Conservation (phyloP, 2,113 vertebrate species). For the Rhineura floridana region DNA sequence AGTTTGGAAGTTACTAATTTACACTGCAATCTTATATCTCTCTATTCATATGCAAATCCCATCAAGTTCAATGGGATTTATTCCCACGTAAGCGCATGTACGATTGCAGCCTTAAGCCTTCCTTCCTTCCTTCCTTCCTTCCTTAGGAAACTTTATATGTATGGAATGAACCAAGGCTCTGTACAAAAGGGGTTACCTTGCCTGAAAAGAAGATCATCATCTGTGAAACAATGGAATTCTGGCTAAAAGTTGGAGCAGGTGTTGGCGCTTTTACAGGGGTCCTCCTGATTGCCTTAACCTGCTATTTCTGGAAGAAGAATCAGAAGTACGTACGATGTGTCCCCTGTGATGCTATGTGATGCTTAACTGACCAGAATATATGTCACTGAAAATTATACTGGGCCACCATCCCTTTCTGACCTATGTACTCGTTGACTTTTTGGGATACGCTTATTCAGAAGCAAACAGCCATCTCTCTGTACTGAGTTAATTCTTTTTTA, state of each 20-base stretch:
- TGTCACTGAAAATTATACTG: not conserved
- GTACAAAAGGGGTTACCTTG: slow-evolving; percentile 86
- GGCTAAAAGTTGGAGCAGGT: slow-evolving; percentile 89
- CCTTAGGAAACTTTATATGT: slow-evolving; percentile 90
- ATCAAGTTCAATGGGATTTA: not conserved
- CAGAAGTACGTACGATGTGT: slow-evolving; percentile 83
- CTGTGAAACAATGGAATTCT: slow-evolving; percentile 92
- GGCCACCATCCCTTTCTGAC: not conserved
- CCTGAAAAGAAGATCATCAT: slow-evolving; percentile 85
- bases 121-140: not conserved
- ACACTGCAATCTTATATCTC: accelerated
- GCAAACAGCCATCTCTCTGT: not conserved
- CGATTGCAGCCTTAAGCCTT: not conserved
- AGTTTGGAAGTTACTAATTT: not conserved
- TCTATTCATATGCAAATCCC: not conserved
- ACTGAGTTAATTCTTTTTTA: not conserved
- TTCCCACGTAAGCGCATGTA: not conserved
- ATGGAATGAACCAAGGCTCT: slow-evolving; percentile 93
- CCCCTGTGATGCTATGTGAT: not conserved
- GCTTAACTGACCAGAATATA: not conserved
- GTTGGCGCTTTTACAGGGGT: slow-evolving; percentile 86
- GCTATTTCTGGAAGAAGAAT: slow-evolving; percentile 99
- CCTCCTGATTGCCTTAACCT: slow-evolving; percentile 90
- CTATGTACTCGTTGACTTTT: too few species aligned
- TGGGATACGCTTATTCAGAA: not conserved